Percentiles rank a stretch among this genome's conserved stretches.
phyloP scores from a whole-genome alignment of 2,113 vertebrate species.

The Saccopteryx bilineata region DNA sequence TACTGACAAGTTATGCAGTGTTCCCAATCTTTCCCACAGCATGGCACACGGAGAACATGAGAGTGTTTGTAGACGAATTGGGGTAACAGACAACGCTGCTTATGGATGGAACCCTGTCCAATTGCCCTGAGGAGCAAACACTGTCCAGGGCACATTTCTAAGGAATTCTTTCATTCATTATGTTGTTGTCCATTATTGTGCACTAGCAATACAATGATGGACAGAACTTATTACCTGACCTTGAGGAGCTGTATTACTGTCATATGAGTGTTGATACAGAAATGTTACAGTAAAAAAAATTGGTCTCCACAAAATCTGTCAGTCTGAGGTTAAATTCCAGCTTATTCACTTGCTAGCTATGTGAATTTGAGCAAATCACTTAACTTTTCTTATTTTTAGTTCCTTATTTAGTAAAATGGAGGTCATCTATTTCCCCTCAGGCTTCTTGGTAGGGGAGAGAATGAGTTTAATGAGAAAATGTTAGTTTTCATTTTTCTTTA shows the following conservation, averaged over 20 bases:
- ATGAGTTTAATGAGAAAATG: slow-evolving; percentile 46
- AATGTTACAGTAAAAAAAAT: neutral
- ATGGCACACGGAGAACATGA: neutral
- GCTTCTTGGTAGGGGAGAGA: neutral
- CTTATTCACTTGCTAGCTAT: slow-evolving; percentile 39
- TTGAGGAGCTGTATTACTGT: neutral
- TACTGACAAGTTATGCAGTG: neutral
- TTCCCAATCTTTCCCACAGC: neutral
- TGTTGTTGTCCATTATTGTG: neutral
- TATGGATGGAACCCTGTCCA: neutral
- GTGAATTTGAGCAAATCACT: slow-evolving; percentile 30
- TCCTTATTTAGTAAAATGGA: slow-evolving; percentile 58
- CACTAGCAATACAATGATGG: neutral
- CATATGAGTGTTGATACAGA: neutral
- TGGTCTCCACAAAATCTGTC: neutral
- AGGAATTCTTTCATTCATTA: neutral
- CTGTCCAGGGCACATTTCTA: neutral
- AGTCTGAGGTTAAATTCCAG: slow-evolving; percentile 38
- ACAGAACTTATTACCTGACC: neutral
- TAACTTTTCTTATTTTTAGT: slow-evolving; percentile 20
- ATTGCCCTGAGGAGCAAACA: neutral
- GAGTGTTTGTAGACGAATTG: neutral
- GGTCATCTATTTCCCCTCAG: slow-evolving; percentile 39
- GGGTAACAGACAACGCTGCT: neutral
- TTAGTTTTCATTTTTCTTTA: slow-evolving; percentile 38